Evolutionary conservation across 2,113 vertebrate species (phyloP).

Genomic region (Mirounga angustirostris): DNA sequence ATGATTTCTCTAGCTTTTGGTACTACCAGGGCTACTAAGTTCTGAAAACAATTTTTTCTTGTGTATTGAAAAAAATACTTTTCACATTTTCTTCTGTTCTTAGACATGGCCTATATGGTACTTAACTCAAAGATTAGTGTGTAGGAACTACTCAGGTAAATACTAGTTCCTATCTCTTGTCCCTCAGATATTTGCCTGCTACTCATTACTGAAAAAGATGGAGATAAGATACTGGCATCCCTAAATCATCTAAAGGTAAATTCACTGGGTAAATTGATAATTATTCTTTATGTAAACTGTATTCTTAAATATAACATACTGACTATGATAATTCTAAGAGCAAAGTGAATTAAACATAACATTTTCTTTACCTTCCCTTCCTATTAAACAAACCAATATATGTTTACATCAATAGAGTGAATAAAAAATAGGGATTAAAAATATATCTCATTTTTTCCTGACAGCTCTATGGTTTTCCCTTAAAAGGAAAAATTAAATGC

Average conservation of each 20-base stretch:
- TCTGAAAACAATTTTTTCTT: slow-evolving; percentile 34
- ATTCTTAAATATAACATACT: background rate
- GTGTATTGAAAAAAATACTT: background rate
- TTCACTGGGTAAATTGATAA: background rate
- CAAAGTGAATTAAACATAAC: slow-evolving; percentile 1
- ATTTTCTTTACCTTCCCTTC: slow-evolving; percentile 1
- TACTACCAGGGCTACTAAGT: background rate
- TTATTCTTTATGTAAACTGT: background rate
- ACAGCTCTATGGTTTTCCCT: background rate
- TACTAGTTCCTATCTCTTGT: background rate
- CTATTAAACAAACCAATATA: background rate
- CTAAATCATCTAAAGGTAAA: slow-evolving; percentile 5
- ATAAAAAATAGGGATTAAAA: slow-evolving; percentile 29
- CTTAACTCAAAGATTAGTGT: background rate
- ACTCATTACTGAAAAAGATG: background rate
- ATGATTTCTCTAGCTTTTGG: background rate
- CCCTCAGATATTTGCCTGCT: background rate
- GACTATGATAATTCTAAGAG: slow-evolving; percentile 18
- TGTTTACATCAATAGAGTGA: background rate
- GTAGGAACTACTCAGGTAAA: background rate
- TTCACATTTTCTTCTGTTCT: slow-evolving; percentile 13
- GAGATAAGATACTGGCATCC: background rate
- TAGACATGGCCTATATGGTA: background rate
- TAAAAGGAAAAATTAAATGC: slow-evolving; percentile 13
- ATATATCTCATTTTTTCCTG: background rate